These are phyloP conservation scores for Dicerorhinus sumatrensis DNA, from an alignment of 2,113 vertebrate genomes.

Conservation along the genomic window DNA sequence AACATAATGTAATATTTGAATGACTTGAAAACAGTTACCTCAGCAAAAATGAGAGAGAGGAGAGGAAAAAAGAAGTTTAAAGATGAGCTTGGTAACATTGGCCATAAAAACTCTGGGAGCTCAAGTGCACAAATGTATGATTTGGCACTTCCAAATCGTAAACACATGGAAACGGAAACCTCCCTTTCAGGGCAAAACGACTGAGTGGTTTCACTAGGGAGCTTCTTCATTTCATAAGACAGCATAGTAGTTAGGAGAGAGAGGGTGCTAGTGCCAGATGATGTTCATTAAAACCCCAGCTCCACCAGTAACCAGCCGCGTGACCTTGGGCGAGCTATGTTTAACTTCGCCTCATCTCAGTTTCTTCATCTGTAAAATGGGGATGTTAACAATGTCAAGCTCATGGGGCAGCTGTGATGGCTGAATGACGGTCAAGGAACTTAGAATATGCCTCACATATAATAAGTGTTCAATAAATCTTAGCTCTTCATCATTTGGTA, in stretches of 20 bases:
- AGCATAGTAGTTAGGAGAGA: not conserved
- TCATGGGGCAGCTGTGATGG: not conserved
- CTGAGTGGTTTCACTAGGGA: not conserved
- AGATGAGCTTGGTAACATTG: not conserved
- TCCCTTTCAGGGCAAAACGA: not conserved
- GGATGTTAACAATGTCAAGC: not conserved
- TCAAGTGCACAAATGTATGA: not conserved
- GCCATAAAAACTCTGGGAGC: not conserved
- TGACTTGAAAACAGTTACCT: slow-evolving; percentile 62
- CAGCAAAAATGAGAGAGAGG: slow-evolving; percentile 64
- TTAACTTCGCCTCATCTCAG: not conserved
- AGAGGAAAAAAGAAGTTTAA: not conserved
- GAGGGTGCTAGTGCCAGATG: not conserved
- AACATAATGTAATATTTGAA: slow-evolving; percentile 64
- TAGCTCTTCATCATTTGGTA: not conserved
- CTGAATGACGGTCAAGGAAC: not conserved
- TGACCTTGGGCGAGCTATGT: not conserved
- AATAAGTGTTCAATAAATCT: not conserved
- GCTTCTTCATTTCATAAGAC: not conserved
- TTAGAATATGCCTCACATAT: rapidly evolving
- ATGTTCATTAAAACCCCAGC: not conserved
- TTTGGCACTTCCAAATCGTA: not conserved
- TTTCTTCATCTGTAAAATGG: not conserved
- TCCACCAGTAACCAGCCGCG: not conserved
- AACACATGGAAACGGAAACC: not conserved